Conservation (phyloP, 2,797 vertebrate genomes). For the Chaunax sp. region DNA sequence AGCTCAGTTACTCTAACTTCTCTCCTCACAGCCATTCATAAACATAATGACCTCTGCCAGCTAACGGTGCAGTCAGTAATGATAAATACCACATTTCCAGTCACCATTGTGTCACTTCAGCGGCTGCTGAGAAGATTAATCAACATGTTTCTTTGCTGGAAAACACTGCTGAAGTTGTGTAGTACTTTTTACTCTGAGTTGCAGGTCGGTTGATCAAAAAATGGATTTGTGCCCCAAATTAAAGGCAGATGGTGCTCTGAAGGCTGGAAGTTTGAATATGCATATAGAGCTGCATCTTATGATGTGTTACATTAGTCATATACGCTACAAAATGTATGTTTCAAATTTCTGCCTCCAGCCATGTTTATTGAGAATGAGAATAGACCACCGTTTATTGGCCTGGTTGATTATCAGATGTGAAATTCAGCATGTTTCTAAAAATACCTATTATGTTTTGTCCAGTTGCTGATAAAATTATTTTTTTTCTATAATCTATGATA, state of each 20-base stretch:
- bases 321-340: neutral
- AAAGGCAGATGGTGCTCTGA: neutral
- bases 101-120: neutral
- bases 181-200: neutral
- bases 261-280: neutral
- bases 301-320: too few species aligned
- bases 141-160: too few species aligned
- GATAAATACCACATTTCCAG: neutral
- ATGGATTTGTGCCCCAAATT: neutral
- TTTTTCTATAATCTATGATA: too few species aligned
- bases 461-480: too few species aligned
- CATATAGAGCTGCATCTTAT: too few species aligned
- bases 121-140: too few species aligned
- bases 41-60: neutral
- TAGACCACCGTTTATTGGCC: too few species aligned
- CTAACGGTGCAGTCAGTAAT: neutral
- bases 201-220: too few species aligned
- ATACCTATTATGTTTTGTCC: too few species aligned
- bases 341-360: neutral
- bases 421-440: too few species aligned
- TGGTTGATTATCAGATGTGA: too few species aligned
- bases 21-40: conserved; percentile 34
- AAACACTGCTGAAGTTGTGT: neutral
- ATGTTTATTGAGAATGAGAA: neutral
- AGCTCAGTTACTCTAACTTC: conserved; percentile 49